Percentiles rank a stretch among this genome's conserved stretches.
Evolutionary conservation across 2,797 vertebrate genomes (phyloP).

Genomic region (Petrocephalus schoutedeni): DNA sequence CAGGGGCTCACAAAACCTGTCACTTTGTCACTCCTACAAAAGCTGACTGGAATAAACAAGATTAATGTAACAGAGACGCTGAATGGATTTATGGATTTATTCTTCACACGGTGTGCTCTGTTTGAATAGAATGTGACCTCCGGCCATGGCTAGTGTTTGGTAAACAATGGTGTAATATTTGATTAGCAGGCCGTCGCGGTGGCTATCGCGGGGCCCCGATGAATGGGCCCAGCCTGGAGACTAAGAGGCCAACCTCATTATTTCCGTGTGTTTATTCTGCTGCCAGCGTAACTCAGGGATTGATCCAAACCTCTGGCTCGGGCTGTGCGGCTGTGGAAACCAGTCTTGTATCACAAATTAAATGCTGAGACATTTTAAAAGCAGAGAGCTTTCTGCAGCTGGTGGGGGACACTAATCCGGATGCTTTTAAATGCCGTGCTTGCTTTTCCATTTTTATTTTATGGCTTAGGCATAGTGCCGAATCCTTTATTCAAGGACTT

Average conservation of each 20-base stretch:
- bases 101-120: conserved; percentile 7
- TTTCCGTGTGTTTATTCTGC: conserved; percentile 29
- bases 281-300: conserved; percentile 27
- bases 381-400: not conserved
- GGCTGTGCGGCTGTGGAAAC: conserved; percentile 3
- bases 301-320: conserved; percentile 25
- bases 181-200: conserved; percentile 10
- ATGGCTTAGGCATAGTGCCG: not conserved
- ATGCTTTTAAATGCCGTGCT: not conserved
- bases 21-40: conserved; percentile 14
- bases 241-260: conserved; percentile 24
- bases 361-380: conserved; percentile 1
- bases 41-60: conserved; percentile 21
- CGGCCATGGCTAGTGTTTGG: conserved; percentile 2
- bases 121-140: not conserved
- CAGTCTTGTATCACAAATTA: conserved; percentile 25
- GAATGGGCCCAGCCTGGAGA: not conserved
- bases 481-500: not conserved
- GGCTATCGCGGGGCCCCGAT: not conserved
- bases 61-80: conserved; percentile 7
- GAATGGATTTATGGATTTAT: conserved; percentile 23
- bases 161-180: conserved; percentile 20
- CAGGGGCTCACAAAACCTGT: not conserved
- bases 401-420: not conserved
- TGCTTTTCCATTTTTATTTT: not conserved